Conservation (phyloP, 2,113 vertebrate genomes). For the Pavo muticus region DNA sequence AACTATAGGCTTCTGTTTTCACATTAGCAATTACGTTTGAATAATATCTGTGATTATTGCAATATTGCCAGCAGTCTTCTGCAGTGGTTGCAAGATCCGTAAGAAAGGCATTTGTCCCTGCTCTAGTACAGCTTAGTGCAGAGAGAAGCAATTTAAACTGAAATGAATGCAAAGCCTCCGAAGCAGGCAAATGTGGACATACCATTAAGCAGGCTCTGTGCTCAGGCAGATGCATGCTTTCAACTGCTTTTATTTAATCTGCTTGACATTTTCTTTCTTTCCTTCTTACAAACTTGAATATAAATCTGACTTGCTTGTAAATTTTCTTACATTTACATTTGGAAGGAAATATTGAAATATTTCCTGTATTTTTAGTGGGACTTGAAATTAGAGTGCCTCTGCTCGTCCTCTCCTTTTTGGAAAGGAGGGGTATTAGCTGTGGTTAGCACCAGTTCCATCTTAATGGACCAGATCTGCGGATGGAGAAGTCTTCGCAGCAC, state of each 20-base stretch:
- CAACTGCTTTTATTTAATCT: neutral
- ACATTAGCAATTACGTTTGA: neutral
- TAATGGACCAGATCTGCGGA: neutral
- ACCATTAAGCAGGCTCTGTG: neutral
- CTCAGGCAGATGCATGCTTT: neutral
- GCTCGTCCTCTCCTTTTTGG: neutral
- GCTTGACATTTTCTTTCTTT: neutral
- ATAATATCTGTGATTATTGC: neutral
- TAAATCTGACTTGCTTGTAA: neutral
- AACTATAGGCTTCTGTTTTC: neutral
- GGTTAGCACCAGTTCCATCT: neutral
- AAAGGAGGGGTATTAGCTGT: neutral
- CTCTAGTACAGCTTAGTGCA: neutral
- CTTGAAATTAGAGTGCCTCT: neutral
- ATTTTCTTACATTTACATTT: neutral
- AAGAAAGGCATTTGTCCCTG: neutral
- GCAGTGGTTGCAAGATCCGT: neutral
- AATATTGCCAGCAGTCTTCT: neutral
- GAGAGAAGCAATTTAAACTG: neutral
- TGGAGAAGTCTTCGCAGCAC: constrained; percentile 26
- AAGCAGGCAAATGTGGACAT: neutral
- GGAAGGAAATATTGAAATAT: neutral
- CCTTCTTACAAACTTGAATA: neutral
- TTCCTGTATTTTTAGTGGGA: neutral
- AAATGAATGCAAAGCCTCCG: neutral